These are phyloP conservation scores for Peromyscus maniculatus DNA, from an alignment of 2,113 vertebrate genomes.

Conservation along the genomic window DNA sequence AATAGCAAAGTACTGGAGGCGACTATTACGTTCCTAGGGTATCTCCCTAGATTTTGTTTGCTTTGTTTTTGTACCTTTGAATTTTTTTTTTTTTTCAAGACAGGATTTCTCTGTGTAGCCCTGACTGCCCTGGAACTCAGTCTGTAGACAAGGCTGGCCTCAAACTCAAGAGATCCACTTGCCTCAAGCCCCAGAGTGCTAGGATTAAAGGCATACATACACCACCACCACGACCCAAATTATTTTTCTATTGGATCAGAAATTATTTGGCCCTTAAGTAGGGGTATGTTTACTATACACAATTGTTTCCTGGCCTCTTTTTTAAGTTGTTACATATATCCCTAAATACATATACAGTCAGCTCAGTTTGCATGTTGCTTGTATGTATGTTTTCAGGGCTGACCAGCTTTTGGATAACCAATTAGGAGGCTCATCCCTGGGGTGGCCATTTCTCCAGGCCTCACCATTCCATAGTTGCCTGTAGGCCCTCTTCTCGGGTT, in stretches of 20 bases:
- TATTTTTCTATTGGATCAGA: not conserved
- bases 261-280: not conserved
- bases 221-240: not conserved
- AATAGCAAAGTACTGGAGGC: not conserved
- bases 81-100: not conserved
- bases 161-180: not conserved
- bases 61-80: not conserved
- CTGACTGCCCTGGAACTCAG: not conserved
- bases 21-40: not conserved
- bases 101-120: not conserved
- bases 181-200: not conserved
- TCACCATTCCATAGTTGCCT: not conserved
- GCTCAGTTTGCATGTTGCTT: not conserved
- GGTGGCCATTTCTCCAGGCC: not conserved
- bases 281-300: not conserved
- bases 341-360: not conserved
- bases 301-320: not conserved
- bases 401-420: not conserved
- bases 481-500: not conserved
- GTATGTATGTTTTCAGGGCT: not conserved
- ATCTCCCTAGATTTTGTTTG: not conserved
- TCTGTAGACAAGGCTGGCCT: not conserved
- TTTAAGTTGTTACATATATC: not conserved
- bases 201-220: not conserved
- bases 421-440: not conserved